Conservation (phyloP, 2,797 vertebrate species). For the Eutrigla gurnardus region DNA sequence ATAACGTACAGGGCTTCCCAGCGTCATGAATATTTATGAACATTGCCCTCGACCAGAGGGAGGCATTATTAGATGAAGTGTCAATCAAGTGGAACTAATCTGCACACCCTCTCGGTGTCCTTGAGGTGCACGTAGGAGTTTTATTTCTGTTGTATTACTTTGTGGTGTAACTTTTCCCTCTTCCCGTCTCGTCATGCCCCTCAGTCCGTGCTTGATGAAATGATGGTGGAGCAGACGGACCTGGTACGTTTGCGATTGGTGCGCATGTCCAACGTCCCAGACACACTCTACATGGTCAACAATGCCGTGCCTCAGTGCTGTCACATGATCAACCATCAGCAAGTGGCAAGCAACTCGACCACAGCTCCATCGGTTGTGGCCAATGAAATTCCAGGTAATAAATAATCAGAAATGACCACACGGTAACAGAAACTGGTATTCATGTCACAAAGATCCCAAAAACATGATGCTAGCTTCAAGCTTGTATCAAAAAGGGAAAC, state of each 20-base stretch:
- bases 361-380: slow-evolving; percentile 96
- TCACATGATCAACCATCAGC: slow-evolving; percentile 97
- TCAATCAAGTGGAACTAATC: slow-evolving; percentile 71
- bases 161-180: slow-evolving; percentile 13
- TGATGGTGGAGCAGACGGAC: slow-evolving; percentile 99
- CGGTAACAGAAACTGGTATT: neutral
- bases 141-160: neutral
- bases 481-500: neutral
- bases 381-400: slow-evolving; percentile 97
- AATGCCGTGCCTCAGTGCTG: slow-evolving; percentile 97
- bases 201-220: slow-evolving; percentile 96
- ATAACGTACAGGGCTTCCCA: slow-evolving; percentile 41
- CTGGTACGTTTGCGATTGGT: slow-evolving; percentile 96
- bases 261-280: slow-evolving; percentile 98
- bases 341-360: slow-evolving; percentile 88
- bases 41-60: slow-evolving; percentile 50
- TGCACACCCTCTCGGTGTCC: slow-evolving; percentile 44
- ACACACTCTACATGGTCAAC: slow-evolving; percentile 98
- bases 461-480: neutral
- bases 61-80: slow-evolving; percentile 64
- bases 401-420: neutral
- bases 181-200: slow-evolving; percentile 45
- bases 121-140: slow-evolving; percentile 42
- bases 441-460: slow-evolving; percentile 4
- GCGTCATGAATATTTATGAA: slow-evolving; percentile 69